Percentiles rank a stretch among this genome's conserved stretches.
These are phyloP conservation scores for Torymus aiolomorphi DNA, from an alignment of 2,888 invertebrate species.

Conservation along the genomic window DNA sequence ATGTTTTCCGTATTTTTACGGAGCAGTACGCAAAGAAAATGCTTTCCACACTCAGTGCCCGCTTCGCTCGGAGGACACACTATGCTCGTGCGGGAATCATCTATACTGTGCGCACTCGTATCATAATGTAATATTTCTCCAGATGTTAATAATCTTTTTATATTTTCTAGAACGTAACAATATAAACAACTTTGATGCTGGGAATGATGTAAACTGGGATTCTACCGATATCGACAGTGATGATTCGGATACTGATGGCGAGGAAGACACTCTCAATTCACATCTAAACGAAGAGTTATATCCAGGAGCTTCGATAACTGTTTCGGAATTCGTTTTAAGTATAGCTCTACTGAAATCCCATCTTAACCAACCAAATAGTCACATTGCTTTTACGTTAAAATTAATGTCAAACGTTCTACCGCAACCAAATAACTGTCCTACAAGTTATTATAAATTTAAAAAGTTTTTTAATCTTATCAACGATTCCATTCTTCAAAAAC, in stretches of 20 bases:
- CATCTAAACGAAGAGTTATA: not conserved
- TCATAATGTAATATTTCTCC: no score
- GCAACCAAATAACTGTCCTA: no score
- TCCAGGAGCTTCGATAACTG: conserved; percentile 3
- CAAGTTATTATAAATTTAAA: no score
- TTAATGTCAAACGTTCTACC: no score
- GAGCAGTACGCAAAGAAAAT: no score
- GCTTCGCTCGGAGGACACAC: no score
- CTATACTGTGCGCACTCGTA: no score
- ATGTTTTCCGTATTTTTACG: no score
- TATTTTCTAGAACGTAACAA: not conserved
- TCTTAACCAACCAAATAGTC: not conserved
- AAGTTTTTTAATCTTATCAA: not conserved
- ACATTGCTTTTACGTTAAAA: not conserved
- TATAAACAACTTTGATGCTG: not conserved
- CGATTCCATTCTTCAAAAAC: not conserved
- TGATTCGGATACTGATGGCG: not conserved
- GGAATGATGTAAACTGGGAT: not conserved
- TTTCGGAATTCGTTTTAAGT: conserved; percentile 2
- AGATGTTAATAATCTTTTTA: no score
- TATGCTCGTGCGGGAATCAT: no score
- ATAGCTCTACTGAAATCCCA: not conserved
- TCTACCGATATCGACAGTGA: no score
- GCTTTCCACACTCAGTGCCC: no score
- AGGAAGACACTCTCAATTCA: not conserved